These are phyloP conservation scores for Diorhabda sublineata DNA, from an alignment of 1,140 invertebrate species.

Conservation along the genomic window DNA sequence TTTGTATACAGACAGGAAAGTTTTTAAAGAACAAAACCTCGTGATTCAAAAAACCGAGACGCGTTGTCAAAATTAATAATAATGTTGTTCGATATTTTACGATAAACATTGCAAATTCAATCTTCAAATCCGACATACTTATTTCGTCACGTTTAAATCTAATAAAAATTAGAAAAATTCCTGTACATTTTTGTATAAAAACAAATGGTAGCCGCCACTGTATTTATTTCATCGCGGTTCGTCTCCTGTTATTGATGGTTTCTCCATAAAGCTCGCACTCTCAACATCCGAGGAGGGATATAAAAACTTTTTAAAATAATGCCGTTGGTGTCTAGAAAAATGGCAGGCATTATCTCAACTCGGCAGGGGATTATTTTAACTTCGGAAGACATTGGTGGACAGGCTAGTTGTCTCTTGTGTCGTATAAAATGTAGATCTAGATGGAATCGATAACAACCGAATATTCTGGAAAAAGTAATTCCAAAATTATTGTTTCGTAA, in stretches of 20 bases:
- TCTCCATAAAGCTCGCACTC: constrained; percentile 29
- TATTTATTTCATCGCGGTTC: constrained; percentile 23
- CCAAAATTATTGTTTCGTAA: too few relatives aligned
- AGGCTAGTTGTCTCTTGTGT: constrained; percentile 9
- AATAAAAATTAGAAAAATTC: too few relatives aligned
- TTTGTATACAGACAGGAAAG: too few relatives aligned
- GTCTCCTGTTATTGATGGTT: constrained; percentile 34
- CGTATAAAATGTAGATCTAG: constrained; percentile 20
- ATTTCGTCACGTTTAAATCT: too few relatives aligned
- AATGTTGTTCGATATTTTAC: too few relatives aligned
- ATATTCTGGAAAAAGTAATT: not conserved
- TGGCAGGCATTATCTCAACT: constrained; percentile 40
- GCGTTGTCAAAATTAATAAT: too few relatives aligned
- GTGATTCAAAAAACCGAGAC: too few relatives aligned
- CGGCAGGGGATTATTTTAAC: constrained; percentile 35
- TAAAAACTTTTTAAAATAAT: constrained; percentile 44
- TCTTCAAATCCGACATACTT: too few relatives aligned
- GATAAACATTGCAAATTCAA: too few relatives aligned
- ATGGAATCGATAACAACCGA: constrained; percentile 12
- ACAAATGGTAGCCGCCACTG: constrained; percentile 4
- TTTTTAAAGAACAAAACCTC: too few relatives aligned
- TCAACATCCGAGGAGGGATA: constrained; percentile 33
- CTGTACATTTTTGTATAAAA: not conserved
- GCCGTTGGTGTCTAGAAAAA: constrained; percentile 41
- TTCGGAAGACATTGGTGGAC: not conserved